These are phyloP conservation scores for Chionomys nivalis DNA, from an alignment of 2,113 vertebrate genomes.

Conservation along the genomic window DNA sequence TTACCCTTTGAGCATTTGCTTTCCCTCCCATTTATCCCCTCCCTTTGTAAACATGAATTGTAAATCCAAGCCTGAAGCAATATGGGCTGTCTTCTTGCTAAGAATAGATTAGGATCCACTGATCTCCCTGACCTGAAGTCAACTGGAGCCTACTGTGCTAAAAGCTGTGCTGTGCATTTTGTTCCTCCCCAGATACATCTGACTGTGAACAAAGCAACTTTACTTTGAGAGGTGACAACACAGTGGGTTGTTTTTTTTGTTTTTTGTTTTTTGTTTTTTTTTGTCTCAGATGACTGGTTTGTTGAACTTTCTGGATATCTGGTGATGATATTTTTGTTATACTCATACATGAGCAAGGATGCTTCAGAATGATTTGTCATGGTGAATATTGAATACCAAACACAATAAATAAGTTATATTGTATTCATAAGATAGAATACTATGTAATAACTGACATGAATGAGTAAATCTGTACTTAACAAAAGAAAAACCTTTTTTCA, in stretches of 20 bases:
- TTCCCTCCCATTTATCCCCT: conserved; percentile 48
- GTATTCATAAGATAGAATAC: background rate
- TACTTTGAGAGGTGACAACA: background rate
- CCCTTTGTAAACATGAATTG: conserved; percentile 73
- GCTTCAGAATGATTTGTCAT: conserved; percentile 40
- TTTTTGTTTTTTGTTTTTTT: background rate
- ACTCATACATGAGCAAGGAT: conserved; percentile 27
- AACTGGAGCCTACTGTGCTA: background rate
- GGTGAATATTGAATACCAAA: conserved; percentile 46
- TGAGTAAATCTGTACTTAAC: background rate
- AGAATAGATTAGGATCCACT: conserved; percentile 7
- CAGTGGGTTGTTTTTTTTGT: background rate
- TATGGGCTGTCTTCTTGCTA: conserved; percentile 27
- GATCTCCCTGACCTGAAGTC: background rate
- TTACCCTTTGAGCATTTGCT: conserved; percentile 42
- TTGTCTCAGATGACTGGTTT: conserved; percentile 9
- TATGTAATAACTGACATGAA: conserved; percentile 29
- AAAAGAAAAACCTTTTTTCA: background rate
- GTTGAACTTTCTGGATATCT: conserved; percentile 14
- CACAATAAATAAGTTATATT: conserved; percentile 28
- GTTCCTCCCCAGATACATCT: background rate
- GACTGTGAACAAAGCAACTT: background rate
- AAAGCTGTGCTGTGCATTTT: conserved; percentile 16
- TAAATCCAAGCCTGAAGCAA: conserved; percentile 45
- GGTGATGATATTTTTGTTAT: conserved; percentile 43